phyloP scores from a whole-genome alignment of 2,888 invertebrate species.

The Ethmia dodecea region DNA sequence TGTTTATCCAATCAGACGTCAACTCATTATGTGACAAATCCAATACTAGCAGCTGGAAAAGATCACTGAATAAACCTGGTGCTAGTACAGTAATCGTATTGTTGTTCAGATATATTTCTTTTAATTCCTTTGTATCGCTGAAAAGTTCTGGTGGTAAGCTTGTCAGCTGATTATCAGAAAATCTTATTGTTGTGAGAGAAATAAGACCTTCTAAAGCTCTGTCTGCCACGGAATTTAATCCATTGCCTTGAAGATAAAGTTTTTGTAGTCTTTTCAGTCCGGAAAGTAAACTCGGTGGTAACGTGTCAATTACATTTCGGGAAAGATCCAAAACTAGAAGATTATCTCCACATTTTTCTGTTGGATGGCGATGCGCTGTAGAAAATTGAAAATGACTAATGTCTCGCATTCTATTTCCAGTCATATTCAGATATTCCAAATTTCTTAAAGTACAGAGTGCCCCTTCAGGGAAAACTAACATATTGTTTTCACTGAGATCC shows the following conservation, averaged over 20 bases:
- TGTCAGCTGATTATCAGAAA: slow-evolving; percentile 88
- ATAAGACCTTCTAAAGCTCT: slow-evolving; percentile 86
- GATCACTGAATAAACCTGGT: slow-evolving; percentile 86
- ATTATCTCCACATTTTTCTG: slow-evolving; percentile 83
- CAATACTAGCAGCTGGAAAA: slow-evolving; percentile 85
- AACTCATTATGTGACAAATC: slow-evolving; percentile 89
- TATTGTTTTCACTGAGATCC: slow-evolving; percentile 88
- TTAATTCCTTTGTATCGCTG: slow-evolving; percentile 85
- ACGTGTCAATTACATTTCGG: slow-evolving; percentile 85
- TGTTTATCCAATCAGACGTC: slow-evolving; percentile 89
- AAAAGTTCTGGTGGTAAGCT: slow-evolving; percentile 90
- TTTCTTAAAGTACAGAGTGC: slow-evolving; percentile 86
- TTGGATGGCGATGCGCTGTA: slow-evolving; percentile 72
- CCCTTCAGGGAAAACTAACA: slow-evolving; percentile 87
- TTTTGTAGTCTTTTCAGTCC: slow-evolving; percentile 84
- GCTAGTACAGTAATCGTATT: slow-evolving; percentile 89
- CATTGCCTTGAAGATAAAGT: slow-evolving; percentile 87
- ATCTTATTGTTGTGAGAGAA: slow-evolving; percentile 83
- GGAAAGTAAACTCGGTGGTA: slow-evolving; percentile 84
- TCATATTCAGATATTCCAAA: slow-evolving; percentile 86
- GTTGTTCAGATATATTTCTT: slow-evolving; percentile 89
- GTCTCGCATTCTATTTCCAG: slow-evolving; percentile 87
- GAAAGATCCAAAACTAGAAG: slow-evolving; percentile 85
- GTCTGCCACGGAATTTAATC: slow-evolving; percentile 85
- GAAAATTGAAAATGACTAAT: slow-evolving; percentile 85